Conservation (phyloP, 2,888 invertebrate species). For the Sphinx pinastri region DNA sequence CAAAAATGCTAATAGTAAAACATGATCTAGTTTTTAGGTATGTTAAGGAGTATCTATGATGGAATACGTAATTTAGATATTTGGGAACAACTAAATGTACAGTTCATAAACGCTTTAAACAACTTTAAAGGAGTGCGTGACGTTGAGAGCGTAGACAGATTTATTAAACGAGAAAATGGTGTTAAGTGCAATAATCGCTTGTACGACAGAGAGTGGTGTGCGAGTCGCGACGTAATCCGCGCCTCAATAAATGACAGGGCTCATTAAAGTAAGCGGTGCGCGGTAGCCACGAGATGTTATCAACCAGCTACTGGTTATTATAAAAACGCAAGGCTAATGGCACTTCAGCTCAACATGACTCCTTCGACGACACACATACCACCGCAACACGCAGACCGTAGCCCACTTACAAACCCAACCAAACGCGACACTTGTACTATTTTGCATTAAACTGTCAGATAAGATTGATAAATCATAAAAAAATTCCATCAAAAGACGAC, state of each 20-base stretch:
- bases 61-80: conserved; percentile 8
- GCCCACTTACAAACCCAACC: conserved; percentile 39
- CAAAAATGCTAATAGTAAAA: conserved; percentile 43
- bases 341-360: conserved; percentile 55
- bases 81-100: not conserved
- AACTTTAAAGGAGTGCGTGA: not conserved
- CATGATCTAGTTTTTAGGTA: conserved; percentile 44
- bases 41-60: conserved; percentile 42
- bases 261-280: conserved; percentile 76
- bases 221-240: conserved; percentile 49
- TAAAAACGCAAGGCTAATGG: conserved; percentile 69
- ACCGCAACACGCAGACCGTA: not conserved
- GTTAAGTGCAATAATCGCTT: conserved; percentile 38
- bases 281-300: conserved; percentile 75
- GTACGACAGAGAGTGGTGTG: conserved; percentile 47
- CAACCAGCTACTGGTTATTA: conserved; percentile 66
- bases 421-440: conserved; percentile 44
- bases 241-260: conserved; percentile 69
- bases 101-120: not conserved
- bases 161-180: conserved; percentile 36
- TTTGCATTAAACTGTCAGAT: conserved; percentile 49
- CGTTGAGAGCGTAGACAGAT: conserved; percentile 18
- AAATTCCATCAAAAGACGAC: conserved; percentile 61
- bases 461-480: conserved; percentile 70
- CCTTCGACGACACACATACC: conserved; percentile 19